Evolutionary conservation across 2,113 vertebrate species (phyloP).

Genomic region (Periophthalmodon schlosseri): DNA sequence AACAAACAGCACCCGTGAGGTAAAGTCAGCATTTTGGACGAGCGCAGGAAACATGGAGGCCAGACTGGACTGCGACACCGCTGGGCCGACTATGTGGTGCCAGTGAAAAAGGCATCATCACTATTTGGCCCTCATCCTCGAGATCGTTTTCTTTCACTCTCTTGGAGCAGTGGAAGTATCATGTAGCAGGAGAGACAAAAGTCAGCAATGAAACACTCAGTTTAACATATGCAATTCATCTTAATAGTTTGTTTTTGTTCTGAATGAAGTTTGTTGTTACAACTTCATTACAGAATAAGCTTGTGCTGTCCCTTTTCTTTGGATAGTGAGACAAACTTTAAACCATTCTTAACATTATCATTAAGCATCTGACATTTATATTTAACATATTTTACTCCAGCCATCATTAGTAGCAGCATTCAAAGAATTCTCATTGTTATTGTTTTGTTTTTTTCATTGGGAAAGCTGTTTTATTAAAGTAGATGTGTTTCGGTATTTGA

Average conservation of each 20-base stretch:
- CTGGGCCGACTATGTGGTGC: slow-evolving; percentile 73
- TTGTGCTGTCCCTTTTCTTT: neutral
- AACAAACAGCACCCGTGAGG: slow-evolving; percentile 71
- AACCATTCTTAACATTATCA: neutral
- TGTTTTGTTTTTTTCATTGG: no score
- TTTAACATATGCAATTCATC: slow-evolving; percentile 37
- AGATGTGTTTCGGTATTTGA: no score
- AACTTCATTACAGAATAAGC: slow-evolving; percentile 14
- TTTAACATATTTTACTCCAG: no score
- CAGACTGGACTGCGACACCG: slow-evolving; percentile 67
- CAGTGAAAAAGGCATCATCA: slow-evolving; percentile 70
- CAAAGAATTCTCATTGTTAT: no score
- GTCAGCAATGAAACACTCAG: slow-evolving; percentile 11
- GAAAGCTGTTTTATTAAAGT: no score
- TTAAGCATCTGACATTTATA: no score
- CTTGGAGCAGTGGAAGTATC: slow-evolving; percentile 18
- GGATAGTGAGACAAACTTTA: neutral
- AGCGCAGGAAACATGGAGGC: slow-evolving; percentile 64
- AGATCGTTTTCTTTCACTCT: slow-evolving; percentile 39
- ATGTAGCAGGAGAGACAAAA: slow-evolving; percentile 10
- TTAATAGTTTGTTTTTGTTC: slow-evolving; percentile 29
- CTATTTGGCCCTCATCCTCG: slow-evolving; percentile 46
- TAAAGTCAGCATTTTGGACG: slow-evolving; percentile 43
- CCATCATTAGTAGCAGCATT: no score
- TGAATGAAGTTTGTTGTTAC: slow-evolving; percentile 47